Base-by-base conservation (phyloP, 2,888 invertebrate species). In the Eugnorisma glareosa region DNA sequence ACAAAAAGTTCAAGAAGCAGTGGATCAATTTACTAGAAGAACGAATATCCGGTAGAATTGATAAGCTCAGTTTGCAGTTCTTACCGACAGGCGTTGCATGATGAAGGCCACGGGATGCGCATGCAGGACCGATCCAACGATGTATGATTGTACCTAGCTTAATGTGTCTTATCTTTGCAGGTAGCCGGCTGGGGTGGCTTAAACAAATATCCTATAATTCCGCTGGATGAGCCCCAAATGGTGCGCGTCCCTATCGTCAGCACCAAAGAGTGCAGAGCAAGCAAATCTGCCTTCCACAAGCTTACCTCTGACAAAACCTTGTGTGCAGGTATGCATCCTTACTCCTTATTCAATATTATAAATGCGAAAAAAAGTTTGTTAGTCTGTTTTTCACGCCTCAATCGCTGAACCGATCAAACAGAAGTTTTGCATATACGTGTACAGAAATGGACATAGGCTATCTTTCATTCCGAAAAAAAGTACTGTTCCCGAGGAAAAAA, bases 161-260 rank as follows among this genome's bases (percentile, higher is more conserved):
- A 64, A n/a, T 64, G 37, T 64, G 15, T 48, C 1, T 15, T 54
- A 35, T 66, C n/a, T 43, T 28, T 35, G 77, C 79, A 96, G 92
- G 97, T 97, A 5, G 97, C 97, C 1, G 97, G 97, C 24, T 97
- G 97, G 97, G 97, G 97, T 11, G 94, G 93, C 15, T 5, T 15
- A 64, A 64, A 64, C 63, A 15, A n/a, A n/a, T 8, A 8, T n/a
- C 1, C 40, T 15, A 1, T 40, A n/a, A 3, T 3, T n/a, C 24
- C 40, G 31, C 93, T 94, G 43, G 95, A 95, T 0, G 96, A 97
- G 81, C 97, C 97, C 0, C 95, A 96, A 43, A 95, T 97, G 93
- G 94, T 96, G 1, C 94, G 91, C 24, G 91, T 97, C 66, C 97
- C 97, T 0, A 93, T 97, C 13, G 97, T 97, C 28, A 97, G 97